Base-by-base conservation (phyloP, 2,888 invertebrate genomes). In the Rhingia rostrata region DNA sequence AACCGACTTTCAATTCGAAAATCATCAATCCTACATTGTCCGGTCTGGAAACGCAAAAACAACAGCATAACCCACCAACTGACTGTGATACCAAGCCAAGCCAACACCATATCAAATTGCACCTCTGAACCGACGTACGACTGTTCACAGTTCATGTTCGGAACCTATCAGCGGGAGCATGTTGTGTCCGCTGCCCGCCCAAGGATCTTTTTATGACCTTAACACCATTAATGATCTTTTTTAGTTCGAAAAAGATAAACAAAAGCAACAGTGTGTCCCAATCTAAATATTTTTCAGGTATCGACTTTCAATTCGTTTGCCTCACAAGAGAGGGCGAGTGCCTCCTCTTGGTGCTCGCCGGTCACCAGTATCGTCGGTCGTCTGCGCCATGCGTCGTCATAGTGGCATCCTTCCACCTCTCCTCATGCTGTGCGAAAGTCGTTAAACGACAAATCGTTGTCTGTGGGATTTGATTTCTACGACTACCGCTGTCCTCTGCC, bases 371-470 rank as follows among this genome's bases (percentile, higher is more conserved):
- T 9, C n/a, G 33, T 35, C 47, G 35, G 33, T 35, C 22, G 22
- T 22, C 22, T 22, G 22, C 22, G 22, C 22, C 22, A 22, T 22
- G 22, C 45, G 49, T 49, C 73, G 45, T 67, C 47, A 43, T 51
- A 39, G 67, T 61, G 56, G 79, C 78, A 79, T 69, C 74, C 74
- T 70, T 64, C 60, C 80, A 79, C 80, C 84, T 80, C 84, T 80
- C 70, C 74, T 75, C 84, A 80, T 70, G 84, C 84, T 84, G 84
- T 84, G 84, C 80, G 64, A 80, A 84, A 84, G 80, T 84, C 84
- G 84, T 84, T 41, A 84, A 84, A 75, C 84, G 58, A 84, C 84
- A 84, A 84, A 63, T 84, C 60, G 74, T 69, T 51, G 83, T 78
- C 79, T 73, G 66, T 14, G 61, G 43, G 70, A 70, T 80, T 75